These are phyloP conservation scores for Montipora efflorescens DNA, from an alignment of 64 coral and sea anemone genomes.

Conservation along the genomic window DNA sequence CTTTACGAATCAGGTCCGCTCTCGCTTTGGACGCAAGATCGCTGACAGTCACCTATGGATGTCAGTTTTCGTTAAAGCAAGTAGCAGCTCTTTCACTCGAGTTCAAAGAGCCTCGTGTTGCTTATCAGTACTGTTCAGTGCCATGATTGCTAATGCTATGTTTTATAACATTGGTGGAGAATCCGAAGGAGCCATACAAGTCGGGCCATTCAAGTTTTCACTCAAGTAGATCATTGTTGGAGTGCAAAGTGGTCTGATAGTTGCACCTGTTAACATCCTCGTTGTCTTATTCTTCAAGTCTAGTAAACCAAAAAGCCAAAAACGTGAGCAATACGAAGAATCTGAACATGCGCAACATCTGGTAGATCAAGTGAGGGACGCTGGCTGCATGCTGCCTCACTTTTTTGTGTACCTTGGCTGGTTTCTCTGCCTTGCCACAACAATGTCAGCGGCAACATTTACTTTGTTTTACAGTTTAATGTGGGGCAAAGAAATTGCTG, in stretches of 20 bases:
- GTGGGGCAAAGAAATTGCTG: slow-evolving; percentile 82
- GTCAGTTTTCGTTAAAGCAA: slow-evolving; percentile 66
- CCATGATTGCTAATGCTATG: slow-evolving; percentile 84
- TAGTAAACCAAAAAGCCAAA: slow-evolving; percentile 15
- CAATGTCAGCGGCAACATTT: slow-evolving; percentile 62
- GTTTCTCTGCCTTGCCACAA: slow-evolving; percentile 77
- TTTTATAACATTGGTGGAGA: slow-evolving; percentile 78
- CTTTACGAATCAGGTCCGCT: slow-evolving; percentile 33
- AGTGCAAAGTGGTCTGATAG: slow-evolving; percentile 81
- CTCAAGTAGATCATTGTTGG: slow-evolving; percentile 77
- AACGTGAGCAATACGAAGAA: background rate
- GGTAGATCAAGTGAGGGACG: background rate
- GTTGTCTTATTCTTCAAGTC: slow-evolving; percentile 64
- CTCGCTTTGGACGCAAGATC: slow-evolving; percentile 44
- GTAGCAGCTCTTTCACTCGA: slow-evolving; percentile 58
- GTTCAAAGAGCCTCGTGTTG: slow-evolving; percentile 78
- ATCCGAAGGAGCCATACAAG: slow-evolving; percentile 25
- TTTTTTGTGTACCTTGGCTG: slow-evolving; percentile 71
- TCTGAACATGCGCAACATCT: background rate
- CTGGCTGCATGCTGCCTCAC: slow-evolving; percentile 54
- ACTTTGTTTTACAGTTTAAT: slow-evolving; percentile 85
- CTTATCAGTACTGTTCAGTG: slow-evolving; percentile 49
- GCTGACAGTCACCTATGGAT: slow-evolving; percentile 79
- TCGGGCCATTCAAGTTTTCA: slow-evolving; percentile 77
- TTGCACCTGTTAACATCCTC: slow-evolving; percentile 77